These are phyloP conservation scores for Melinaea marsaeus DNA, from an alignment of 2,888 invertebrate genomes.

Conservation along the genomic window DNA sequence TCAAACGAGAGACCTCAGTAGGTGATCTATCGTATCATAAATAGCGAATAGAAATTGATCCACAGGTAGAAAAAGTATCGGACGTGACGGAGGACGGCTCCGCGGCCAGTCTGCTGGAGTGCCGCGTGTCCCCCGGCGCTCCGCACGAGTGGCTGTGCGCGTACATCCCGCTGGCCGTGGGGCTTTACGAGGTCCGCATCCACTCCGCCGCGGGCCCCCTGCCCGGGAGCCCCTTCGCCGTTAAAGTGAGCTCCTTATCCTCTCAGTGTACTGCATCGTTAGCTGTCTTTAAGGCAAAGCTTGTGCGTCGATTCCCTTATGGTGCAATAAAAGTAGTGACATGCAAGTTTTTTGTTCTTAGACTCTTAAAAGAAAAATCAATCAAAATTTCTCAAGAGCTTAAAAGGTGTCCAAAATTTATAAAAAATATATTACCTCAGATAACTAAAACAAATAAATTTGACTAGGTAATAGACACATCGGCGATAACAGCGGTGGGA, in stretches of 20 bases:
- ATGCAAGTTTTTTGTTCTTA: too few species aligned
- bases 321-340: too few species aligned
- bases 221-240: conserved; percentile 90
- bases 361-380: too few species aligned
- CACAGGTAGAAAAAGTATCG: conserved; percentile 67
- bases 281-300: too few species aligned
- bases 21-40: neutral
- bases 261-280: too few species aligned
- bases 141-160: conserved; percentile 92
- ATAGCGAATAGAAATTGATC: neutral
- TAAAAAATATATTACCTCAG: neutral
- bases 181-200: conserved; percentile 92
- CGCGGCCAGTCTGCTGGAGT: conserved; percentile 76
- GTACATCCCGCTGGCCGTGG: conserved; percentile 94
- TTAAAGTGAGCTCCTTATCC: conserved; percentile 68
- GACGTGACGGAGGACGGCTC: conserved; percentile 59
- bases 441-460: neutral
- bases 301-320: too few species aligned
- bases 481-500: conserved; percentile 85
- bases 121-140: conserved; percentile 77
- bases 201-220: conserved; percentile 80
- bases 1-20: neutral
- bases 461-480: conserved; percentile 81
- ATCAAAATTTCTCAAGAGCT: too few species aligned
- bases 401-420: too few species aligned